These are phyloP conservation scores for Sphinx pinastri DNA, from an alignment of 2,888 invertebrate genomes.

Conservation along the genomic window DNA sequence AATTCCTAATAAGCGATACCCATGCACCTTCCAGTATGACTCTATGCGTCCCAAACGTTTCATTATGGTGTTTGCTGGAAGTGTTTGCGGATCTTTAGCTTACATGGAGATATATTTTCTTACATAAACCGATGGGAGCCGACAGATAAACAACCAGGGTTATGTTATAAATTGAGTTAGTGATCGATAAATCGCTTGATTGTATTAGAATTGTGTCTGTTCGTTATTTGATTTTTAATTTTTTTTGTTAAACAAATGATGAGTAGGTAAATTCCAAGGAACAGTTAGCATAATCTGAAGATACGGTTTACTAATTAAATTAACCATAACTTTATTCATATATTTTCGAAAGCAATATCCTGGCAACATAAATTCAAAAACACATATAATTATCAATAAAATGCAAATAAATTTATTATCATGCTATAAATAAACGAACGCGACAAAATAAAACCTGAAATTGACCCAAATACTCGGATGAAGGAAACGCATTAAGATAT, in stretches of 20 bases:
- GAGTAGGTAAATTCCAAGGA: no score
- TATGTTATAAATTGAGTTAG: slow-evolving; percentile 13
- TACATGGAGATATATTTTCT: slow-evolving; percentile 64
- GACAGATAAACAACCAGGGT: slow-evolving; percentile 12
- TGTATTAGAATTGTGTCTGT: background rate
- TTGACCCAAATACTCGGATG: slow-evolving; percentile 24
- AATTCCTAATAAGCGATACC: background rate
- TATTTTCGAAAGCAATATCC: no score
- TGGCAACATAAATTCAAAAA: background rate
- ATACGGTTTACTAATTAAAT: no score
- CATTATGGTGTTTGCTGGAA: slow-evolving; percentile 65
- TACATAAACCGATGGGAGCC: slow-evolving; percentile 21
- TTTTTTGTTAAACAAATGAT: no score
- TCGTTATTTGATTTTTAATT: no score
- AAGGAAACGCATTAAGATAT: slow-evolving; percentile 23
- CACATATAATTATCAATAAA: background rate
- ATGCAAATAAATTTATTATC: background rate
- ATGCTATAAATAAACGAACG: background rate
- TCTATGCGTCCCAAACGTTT: slow-evolving; percentile 37
- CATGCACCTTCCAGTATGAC: slow-evolving; percentile 38
- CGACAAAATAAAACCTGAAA: background rate
- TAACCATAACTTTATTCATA: no score
- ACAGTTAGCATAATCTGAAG: no score
- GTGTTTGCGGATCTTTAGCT: slow-evolving; percentile 66
- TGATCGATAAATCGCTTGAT: slow-evolving; percentile 12